Percentiles rank a stretch among this genome's conserved stretches.
Conservation (phyloP, 2,797 vertebrate genomes). For the Lepus townsendii region DNA sequence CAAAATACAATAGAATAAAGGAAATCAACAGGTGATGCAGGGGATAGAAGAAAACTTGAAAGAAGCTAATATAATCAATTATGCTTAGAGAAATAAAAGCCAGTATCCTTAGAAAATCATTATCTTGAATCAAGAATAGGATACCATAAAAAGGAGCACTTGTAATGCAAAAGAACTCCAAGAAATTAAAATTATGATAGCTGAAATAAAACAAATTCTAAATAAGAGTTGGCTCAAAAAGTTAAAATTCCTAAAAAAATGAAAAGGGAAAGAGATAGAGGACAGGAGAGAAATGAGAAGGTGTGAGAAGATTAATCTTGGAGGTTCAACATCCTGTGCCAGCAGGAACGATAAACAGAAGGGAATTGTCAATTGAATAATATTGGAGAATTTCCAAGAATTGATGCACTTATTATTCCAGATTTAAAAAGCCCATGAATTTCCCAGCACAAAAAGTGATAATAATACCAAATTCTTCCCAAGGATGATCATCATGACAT, state of each 20-base stretch:
- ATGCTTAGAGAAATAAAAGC: background rate
- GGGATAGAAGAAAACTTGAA: background rate
- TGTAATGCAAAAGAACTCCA: background rate
- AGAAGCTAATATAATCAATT: background rate
- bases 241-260: background rate
- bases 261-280: background rate
- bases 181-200: background rate
- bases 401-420: background rate
- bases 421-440: background rate
- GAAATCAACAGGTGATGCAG: background rate
- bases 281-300: background rate
- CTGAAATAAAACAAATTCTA: slow-evolving; percentile 4
- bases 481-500: background rate
- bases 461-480: background rate
- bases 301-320: background rate
- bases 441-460: background rate
- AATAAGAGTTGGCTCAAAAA: background rate
- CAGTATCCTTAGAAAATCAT: background rate
- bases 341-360: background rate
- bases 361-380: background rate
- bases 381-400: background rate
- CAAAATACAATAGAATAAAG: background rate
- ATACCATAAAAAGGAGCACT: background rate
- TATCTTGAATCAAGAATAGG: background rate
- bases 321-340: background rate